Conservation (phyloP, 1,140 invertebrate species). For the Bombus confusus region DNA sequence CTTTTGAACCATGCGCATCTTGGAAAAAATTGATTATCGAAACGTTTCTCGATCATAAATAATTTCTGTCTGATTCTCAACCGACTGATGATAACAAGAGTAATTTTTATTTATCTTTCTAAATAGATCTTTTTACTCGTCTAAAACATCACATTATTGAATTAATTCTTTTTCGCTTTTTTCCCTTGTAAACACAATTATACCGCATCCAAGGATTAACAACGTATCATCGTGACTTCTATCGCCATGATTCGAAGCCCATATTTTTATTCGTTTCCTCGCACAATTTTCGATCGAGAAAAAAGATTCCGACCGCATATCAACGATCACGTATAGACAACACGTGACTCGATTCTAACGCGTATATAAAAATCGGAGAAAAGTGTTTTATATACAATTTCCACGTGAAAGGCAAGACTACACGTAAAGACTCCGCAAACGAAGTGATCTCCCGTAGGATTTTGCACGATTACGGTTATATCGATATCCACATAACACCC, state of each 20-base stretch:
- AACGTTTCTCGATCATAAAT: not conserved
- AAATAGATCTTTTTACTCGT: not conserved
- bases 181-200: not conserved
- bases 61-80: not conserved
- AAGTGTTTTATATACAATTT: slow-evolving; percentile 43
- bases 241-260: not conserved
- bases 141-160: not conserved
- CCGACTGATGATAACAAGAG: not conserved
- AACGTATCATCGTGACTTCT: not conserved
- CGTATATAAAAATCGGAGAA: slow-evolving; percentile 41
- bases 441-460: not conserved
- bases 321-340: not conserved
- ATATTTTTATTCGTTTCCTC: not conserved
- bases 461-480: slow-evolving; percentile 12
- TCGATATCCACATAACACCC: slow-evolving; percentile 22
- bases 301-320: not conserved
- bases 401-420: slow-evolving; percentile 40
- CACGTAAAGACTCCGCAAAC: slow-evolving; percentile 14
- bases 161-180: too few relatives aligned
- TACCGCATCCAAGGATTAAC: not conserved
- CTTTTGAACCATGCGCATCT: not conserved
- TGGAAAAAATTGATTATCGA: not conserved
- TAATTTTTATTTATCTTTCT: not conserved
- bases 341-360: not conserved
- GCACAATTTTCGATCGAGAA: slow-evolving; percentile 6